Conservation (phyloP, 2,113 vertebrate genomes). For the Copsychus sechellarum region DNA sequence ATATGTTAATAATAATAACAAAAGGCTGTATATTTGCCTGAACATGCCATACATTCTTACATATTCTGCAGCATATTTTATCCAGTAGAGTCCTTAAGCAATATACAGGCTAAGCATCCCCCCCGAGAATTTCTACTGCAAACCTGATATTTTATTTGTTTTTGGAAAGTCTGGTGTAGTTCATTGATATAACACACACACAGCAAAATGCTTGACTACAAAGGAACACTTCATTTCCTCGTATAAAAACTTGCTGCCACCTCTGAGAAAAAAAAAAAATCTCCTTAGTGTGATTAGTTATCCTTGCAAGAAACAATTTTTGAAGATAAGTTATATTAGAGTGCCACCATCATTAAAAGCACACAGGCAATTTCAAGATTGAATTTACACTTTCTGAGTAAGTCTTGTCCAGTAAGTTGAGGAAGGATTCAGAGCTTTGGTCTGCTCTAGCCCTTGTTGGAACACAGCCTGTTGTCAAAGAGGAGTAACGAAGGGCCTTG, state of each 20-base stretch:
- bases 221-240: not conserved
- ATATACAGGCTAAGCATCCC: not conserved
- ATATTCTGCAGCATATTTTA: not conserved
- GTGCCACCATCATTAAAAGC: not conserved
- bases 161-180: not conserved
- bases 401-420: not conserved
- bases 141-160: not conserved
- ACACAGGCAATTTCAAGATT: not conserved
- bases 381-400: not conserved
- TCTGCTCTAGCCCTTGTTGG: not conserved
- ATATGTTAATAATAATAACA: not conserved
- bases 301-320: not conserved
- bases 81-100: not conserved
- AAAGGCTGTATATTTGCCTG: not conserved
- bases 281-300: not conserved
- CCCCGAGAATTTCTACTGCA: not conserved
- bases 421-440: not conserved
- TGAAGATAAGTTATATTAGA: not conserved
- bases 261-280: not conserved
- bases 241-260: not conserved
- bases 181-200: not conserved
- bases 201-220: not conserved
- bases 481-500: not conserved
- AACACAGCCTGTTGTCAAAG: not conserved
- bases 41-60: not conserved